phyloP scores from a whole-genome alignment of 2,797 vertebrate species.

The Parambassis ranga region DNA sequence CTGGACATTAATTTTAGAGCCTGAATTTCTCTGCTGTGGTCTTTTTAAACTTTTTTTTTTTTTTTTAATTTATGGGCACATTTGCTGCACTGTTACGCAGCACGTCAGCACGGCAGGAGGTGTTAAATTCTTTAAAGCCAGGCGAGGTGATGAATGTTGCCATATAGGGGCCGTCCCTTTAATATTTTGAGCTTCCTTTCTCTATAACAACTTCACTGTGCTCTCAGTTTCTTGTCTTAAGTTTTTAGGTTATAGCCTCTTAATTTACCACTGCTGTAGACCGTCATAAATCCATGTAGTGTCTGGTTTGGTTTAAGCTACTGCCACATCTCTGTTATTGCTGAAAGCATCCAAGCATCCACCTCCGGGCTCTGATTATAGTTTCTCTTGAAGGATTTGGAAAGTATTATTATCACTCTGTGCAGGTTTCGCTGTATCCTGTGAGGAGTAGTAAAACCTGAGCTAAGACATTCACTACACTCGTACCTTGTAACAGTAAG shows the following conservation, averaged over 20 bases:
- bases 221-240: too few relatives aligned
- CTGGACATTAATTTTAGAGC: slow-evolving; percentile 7
- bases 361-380: neutral
- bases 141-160: neutral
- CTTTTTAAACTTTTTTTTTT: neutral
- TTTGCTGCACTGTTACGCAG: slow-evolving; percentile 11
- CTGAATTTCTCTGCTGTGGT: neutral
- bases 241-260: too few relatives aligned
- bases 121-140: slow-evolving; percentile 18
- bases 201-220: too few relatives aligned
- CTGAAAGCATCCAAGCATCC: neutral
- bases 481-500: neutral
- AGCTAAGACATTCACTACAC: neutral
- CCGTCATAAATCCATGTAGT: neutral
- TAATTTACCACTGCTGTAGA: too few relatives aligned
- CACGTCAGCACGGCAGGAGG: too few relatives aligned
- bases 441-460: neutral
- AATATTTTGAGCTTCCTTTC: too few relatives aligned
- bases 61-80: neutral
- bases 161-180: too few relatives aligned
- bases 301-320: neutral
- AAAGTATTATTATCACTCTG: neutral
- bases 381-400: neutral
- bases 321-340: neutral
- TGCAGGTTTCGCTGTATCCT: neutral